A percentile compares a stretch with the other conserved stretches of the same genome.
These are phyloP conservation scores for Apamea sordens DNA, from an alignment of 2,888 invertebrate genomes.

Conservation along the genomic window DNA sequence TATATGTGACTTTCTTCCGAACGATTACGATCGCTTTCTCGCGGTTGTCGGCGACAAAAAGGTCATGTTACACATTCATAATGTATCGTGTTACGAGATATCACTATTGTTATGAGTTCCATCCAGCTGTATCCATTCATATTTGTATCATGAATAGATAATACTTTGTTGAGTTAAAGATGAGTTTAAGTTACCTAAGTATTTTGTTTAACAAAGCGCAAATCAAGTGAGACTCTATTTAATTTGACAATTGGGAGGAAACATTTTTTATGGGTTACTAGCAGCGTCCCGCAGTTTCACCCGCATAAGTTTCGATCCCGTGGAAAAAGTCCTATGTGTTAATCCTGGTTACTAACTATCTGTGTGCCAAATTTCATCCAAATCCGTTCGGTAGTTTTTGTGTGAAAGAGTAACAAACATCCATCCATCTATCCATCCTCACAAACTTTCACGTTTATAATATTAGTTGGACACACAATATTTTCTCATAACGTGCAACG, in stretches of 20 bases:
- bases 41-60: constrained; percentile 40
- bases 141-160: constrained; percentile 18
- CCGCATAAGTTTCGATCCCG: no score
- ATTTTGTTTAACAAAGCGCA: not conserved
- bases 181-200: not conserved
- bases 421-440: no score
- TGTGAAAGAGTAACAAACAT: no score
- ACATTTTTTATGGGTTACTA: not conserved
- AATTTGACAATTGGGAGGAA: not conserved
- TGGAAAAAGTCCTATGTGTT: no score
- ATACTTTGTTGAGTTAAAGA: not conserved
- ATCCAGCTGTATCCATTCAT: constrained; percentile 11
- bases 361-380: no score
- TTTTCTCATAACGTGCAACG: not conserved
- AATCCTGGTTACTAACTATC: no score
- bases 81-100: constrained; percentile 34
- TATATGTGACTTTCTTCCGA: constrained; percentile 41
- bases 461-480: no score
- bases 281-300: no score
- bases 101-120: constrained; percentile 39
- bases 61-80: constrained; percentile 34
- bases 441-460: no score
- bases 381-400: no score
- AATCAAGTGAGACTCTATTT: not conserved
- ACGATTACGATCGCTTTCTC: constrained; percentile 49